Conservation (phyloP, 2,888 invertebrate genomes). For the Pristionchus exspectatus region DNA sequence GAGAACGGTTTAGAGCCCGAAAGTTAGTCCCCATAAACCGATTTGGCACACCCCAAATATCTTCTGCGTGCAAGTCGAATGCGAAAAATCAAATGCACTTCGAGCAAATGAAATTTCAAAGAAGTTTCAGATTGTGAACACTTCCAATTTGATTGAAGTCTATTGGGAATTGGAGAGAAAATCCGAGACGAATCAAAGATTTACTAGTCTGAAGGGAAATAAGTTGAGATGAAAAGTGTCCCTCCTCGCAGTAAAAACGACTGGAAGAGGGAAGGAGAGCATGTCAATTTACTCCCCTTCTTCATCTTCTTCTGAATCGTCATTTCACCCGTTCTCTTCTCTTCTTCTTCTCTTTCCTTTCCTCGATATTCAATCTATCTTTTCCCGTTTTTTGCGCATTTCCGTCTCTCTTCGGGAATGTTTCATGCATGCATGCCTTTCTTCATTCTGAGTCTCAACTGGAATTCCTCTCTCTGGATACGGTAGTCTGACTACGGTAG, state of each 20-base stretch:
- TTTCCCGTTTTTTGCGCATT: slow-evolving; percentile 14
- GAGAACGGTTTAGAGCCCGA: slow-evolving; percentile 14
- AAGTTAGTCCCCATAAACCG: slow-evolving; percentile 20
- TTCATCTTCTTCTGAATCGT: neutral
- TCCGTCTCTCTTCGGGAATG: neutral
- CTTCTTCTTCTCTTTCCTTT: neutral
- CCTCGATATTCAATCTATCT: slow-evolving; percentile 35
- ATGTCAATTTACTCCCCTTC: slow-evolving; percentile 37
- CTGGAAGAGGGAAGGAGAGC: neutral
- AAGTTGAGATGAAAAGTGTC: slow-evolving; percentile 8
- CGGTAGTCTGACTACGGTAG: slow-evolving; percentile 14
- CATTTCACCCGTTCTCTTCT: neutral
- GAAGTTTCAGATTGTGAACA: neutral
- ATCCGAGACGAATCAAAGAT: neutral
- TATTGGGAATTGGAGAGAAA: slow-evolving; percentile 12
- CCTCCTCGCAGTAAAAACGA: neutral
- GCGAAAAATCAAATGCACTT: neutral
- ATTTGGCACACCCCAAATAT: neutral
- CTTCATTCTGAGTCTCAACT: neutral
- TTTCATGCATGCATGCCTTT: neutral
- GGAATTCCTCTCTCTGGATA: neutral
- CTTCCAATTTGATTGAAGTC: neutral
- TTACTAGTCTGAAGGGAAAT: neutral
- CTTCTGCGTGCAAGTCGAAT: neutral
- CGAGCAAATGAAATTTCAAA: neutral